Percentiles rank a stretch among this genome's conserved stretches.
Conservation (phyloP, 2,888 invertebrate species). For the Flexamia atlantica region DNA sequence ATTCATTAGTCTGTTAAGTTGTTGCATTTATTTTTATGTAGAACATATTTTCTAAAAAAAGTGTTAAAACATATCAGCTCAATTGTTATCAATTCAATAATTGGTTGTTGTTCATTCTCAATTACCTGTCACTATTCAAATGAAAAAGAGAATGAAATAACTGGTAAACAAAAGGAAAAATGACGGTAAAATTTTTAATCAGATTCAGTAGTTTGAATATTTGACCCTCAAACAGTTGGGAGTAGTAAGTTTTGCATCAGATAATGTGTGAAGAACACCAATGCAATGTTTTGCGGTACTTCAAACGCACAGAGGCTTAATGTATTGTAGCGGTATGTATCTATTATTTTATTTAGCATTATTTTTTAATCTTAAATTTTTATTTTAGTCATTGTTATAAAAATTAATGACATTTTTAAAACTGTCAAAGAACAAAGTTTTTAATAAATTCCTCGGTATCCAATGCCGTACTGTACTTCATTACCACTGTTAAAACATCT, state of each 20-base stretch:
- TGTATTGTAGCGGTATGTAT: conserved; percentile 50
- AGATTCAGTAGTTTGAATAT: not conserved
- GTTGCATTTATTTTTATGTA: too few relatives aligned
- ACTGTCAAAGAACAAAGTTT: not conserved
- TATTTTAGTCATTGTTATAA: not conserved
- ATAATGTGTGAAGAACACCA: conserved; percentile 22
- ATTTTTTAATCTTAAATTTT: conserved; percentile 29
- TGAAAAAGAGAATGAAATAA: too few relatives aligned
- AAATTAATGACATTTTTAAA: not conserved
- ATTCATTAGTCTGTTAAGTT: too few relatives aligned
- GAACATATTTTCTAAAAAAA: too few relatives aligned
- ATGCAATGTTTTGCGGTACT: not conserved
- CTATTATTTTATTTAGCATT: conserved; percentile 54
- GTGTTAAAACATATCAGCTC: too few relatives aligned
- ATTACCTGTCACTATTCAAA: too few relatives aligned
- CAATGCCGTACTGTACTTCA: not conserved
- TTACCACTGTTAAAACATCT: conserved; percentile 1
- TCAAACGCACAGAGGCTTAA: conserved; percentile 30
- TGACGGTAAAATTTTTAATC: not conserved
- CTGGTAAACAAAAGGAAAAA: not conserved
- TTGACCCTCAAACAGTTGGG: not conserved
- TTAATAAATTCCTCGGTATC: not conserved
- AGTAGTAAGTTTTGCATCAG: conserved; percentile 24
- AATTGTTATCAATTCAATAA: too few relatives aligned
- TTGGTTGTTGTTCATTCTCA: too few relatives aligned